Percentiles rank a stretch among this genome's conserved stretches.
Evolutionary conservation across 2,113 vertebrate genomes (phyloP).

Genomic region (Phainopepla nitens): DNA sequence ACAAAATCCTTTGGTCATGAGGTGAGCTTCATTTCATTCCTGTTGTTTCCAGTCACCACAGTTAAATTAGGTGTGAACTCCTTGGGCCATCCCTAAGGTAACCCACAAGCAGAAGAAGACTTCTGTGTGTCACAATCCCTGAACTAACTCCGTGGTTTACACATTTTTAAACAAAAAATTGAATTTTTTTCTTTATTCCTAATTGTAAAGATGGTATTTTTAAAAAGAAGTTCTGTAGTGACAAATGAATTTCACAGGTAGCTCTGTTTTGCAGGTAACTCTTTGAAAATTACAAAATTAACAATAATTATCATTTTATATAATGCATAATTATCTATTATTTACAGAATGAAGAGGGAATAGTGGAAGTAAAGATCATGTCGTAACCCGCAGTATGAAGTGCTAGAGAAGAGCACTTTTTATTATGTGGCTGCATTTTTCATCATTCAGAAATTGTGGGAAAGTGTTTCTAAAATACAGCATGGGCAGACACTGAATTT

Average conservation of each 20-base stretch:
- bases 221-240: neutral
- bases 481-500: neutral
- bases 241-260: neutral
- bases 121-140: neutral
- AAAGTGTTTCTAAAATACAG: neutral
- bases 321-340: slow-evolving; percentile 13
- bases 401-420: neutral
- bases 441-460: neutral
- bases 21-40: neutral
- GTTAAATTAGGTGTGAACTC: neutral
- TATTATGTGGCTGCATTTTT: neutral
- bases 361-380: slow-evolving; percentile 6
- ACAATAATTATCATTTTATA: neutral
- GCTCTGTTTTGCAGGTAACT: neutral
- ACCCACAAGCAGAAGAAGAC: rapidly evolving
- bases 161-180: neutral
- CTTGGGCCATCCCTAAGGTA: rapidly evolving
- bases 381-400: neutral
- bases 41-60: neutral
- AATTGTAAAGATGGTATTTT: neutral
- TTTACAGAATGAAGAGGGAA: slow-evolving; percentile 17
- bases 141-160: neutral
- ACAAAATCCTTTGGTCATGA: neutral
- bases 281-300: slow-evolving; percentile 29
- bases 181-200: neutral